These are phyloP conservation scores for Oxytorus armatus DNA, from an alignment of 2,888 invertebrate genomes.

Conservation along the genomic window DNA sequence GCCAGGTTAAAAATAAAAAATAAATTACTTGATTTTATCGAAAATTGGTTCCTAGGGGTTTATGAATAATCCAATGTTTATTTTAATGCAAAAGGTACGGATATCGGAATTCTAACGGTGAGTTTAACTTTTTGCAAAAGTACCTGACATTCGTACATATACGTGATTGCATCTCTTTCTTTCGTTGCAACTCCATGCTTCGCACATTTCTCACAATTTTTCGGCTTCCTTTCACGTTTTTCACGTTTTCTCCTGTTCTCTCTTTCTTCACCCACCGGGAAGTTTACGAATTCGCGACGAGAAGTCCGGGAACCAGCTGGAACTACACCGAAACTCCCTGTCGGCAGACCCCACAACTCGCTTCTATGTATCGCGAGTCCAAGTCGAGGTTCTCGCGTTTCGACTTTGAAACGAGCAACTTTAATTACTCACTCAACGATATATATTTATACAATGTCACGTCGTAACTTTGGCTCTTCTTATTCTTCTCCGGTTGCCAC, in stretches of 20 bases:
- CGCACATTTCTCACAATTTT: too few relatives aligned
- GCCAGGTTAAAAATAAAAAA: too few relatives aligned
- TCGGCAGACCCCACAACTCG: too few relatives aligned
- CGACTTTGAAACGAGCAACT: slow-evolving; percentile 60
- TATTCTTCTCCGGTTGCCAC: slow-evolving; percentile 20
- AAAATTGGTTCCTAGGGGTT: too few relatives aligned
- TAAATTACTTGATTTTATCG: too few relatives aligned
- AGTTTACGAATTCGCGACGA: slow-evolving; percentile 54
- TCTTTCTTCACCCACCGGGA: slow-evolving; percentile 11
- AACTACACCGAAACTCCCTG: slow-evolving; percentile 23
- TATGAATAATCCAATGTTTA: too few relatives aligned
- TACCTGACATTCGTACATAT: too few relatives aligned
- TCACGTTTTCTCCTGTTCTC: background rate
- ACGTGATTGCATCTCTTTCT: too few relatives aligned
- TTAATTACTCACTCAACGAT: slow-evolving; percentile 60
- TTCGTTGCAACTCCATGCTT: too few relatives aligned
- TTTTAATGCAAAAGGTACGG: too few relatives aligned
- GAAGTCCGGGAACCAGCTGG: slow-evolving; percentile 51
- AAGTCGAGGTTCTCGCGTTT: slow-evolving; percentile 55
- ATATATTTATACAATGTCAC: background rate
- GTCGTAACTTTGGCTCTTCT: slow-evolving; percentile 19
- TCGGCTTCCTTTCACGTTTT: background rate
- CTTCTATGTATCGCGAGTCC: slow-evolving; percentile 16
- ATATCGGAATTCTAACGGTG: too few relatives aligned
- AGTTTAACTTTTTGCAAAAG: too few relatives aligned